These are phyloP conservation scores for Catostylus mosaicus DNA, from an alignment of 30 jellyfish, hydroid and myxozoan species.

Conservation along the genomic window DNA sequence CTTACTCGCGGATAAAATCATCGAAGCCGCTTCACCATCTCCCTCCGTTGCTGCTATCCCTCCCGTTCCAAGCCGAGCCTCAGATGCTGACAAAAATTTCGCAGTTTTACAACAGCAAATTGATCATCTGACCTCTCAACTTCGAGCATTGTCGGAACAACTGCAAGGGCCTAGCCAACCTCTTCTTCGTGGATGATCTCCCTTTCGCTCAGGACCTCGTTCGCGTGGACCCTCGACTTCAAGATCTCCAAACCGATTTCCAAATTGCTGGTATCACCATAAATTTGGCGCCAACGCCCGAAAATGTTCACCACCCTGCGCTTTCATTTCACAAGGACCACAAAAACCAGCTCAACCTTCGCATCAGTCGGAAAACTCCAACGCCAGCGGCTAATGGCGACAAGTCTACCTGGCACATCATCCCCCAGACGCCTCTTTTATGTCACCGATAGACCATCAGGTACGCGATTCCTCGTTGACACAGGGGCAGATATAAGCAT, in stretches of 20 bases:
- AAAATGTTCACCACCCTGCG: conserved; percentile 40
- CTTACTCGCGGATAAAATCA: too few relatives aligned
- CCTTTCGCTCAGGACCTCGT: not conserved
- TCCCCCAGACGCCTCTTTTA: too few relatives aligned
- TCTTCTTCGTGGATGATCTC: conserved; percentile 2
- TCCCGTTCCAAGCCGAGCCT: not conserved
- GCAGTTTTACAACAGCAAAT: not conserved
- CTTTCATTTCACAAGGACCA: too few relatives aligned
- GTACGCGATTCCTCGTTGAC: not conserved
- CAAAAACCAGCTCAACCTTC: not conserved
- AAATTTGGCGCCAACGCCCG: conserved; percentile 15
- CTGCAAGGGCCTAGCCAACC: not conserved
- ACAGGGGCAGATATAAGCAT: too few relatives aligned
- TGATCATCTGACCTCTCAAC: not conserved
- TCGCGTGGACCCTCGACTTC: not conserved
- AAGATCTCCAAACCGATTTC: not conserved
- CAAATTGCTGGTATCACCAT: conserved; percentile 2
- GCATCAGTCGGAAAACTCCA: conserved; percentile 41
- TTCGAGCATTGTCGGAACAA: not conserved
- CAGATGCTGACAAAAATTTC: not conserved
- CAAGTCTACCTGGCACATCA: conserved; percentile 12
- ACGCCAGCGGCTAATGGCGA: conserved; percentile 50
- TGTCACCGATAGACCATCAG: not conserved
- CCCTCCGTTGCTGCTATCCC: not conserved
- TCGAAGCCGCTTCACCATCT: conserved; percentile 13